Evolutionary conservation across 2,113 vertebrate genomes (phyloP), one percentile per base, ranked within the genome.

Genomic region (Pelobates fuscus): DNA sequence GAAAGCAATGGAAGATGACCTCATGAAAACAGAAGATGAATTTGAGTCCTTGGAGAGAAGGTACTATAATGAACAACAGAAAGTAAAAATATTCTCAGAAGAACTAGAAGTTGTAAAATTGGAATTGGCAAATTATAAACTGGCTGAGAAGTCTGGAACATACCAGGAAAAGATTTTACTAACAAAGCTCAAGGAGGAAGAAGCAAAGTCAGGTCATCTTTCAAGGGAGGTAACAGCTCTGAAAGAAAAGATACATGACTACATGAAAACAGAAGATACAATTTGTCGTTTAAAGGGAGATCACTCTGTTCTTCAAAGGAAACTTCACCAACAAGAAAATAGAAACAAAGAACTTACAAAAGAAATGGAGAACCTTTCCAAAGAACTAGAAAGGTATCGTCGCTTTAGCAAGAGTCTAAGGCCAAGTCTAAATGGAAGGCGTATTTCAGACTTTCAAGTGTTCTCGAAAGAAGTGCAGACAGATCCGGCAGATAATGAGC

Each of bases 401-500:
- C 89, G 89, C 69, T 99, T 95, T 77, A 98, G 93, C 84, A 98
- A 96, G 84, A 97, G 89, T 43, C 88, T 94, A 11, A 89, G 94
- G 37, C 93, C 95, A 0, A 80, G 89, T 77, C 89, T 96, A 85
- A 98, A 96, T 0, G 95, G 97, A 60, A 93, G 94, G 68, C 94
- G 95, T 78, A 92, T 96, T 77, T 96, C 95, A 17, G 95, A 99
- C 80, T 88, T 96, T 26, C 95, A 96, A 18, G 87, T 93, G 52
- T 90, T 93, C 80, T 94, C 95, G 69, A 98, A 96, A 84, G 96
- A 98, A 82, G 94, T 99, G 64, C 97, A 99, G 79, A 99, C 96
- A 17, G 97, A 99, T 77, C 84, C 89, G 63, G 71, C 71, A 43
- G 94, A 97, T 65, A 90, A 81, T 21, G 86, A 92, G 79, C 89